phyloP scores from a whole-genome alignment of 2,888 invertebrate species.

The Bugula neritina region DNA sequence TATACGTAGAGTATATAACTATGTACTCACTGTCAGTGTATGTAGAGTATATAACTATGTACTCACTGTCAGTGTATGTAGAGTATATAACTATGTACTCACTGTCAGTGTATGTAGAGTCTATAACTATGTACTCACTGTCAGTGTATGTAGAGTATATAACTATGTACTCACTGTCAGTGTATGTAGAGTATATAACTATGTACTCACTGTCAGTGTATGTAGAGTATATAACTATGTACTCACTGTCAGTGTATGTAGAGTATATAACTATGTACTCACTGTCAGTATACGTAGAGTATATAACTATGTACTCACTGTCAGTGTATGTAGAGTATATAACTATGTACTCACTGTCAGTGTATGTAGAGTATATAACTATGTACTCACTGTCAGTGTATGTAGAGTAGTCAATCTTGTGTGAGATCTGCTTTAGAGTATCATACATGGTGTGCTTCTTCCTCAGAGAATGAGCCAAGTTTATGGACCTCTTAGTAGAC shows the following conservation, averaged over 20 bases:
- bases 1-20: not conserved
- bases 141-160: not conserved
- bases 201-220: not conserved
- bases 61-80: not conserved
- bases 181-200: not conserved
- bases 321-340: not conserved
- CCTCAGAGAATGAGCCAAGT: constrained; percentile 67
- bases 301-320: not conserved
- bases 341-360: constrained; percentile 57
- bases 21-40: not conserved
- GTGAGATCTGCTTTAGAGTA: constrained; percentile 73
- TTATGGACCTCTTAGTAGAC: constrained; percentile 69
- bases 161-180: not conserved
- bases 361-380: constrained; percentile 60
- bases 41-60: not conserved
- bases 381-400: constrained; percentile 62
- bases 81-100: not conserved
- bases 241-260: not conserved
- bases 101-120: not conserved
- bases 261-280: not conserved
- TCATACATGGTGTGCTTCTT: constrained; percentile 64
- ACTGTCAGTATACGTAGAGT: not conserved
- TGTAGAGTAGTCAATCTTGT: constrained; percentile 68
- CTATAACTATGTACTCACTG: not conserved
- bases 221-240: not conserved